These are phyloP conservation scores for Psittacula echo DNA, from an alignment of 2,797 vertebrate species.

Conservation along the genomic window DNA sequence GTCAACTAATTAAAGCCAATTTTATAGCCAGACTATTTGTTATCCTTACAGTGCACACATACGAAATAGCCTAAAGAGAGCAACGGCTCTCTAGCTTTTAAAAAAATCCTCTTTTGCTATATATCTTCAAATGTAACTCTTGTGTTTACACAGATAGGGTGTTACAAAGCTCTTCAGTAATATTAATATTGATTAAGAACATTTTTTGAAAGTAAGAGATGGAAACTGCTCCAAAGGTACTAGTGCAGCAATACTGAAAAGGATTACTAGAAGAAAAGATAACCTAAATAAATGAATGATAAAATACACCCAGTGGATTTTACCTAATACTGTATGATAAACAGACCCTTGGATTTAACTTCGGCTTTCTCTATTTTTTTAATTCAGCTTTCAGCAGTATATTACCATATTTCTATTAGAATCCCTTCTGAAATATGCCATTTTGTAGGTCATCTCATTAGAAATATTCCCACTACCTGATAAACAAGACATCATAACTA, in stretches of 20 bases:
- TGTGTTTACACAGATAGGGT: background rate
- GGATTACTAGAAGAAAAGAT: constrained; percentile 5
- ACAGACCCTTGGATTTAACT: background rate
- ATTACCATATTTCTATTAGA: background rate
- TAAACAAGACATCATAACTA: constrained; percentile 16
- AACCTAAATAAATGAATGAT: background rate
- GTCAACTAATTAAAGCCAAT: constrained; percentile 59
- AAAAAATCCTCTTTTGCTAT: background rate
- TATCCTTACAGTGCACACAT: background rate
- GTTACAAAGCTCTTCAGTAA: background rate
- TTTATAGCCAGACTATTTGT: constrained; percentile 41
- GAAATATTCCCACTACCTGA: background rate
- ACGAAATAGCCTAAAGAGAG: constrained; percentile 4
- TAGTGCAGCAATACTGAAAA: constrained; percentile 6
- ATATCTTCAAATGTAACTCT: background rate
- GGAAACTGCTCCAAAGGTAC: background rate
- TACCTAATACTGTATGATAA: background rate
- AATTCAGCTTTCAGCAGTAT: background rate
- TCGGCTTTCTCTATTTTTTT: background rate
- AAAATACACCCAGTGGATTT: constrained; percentile 26
- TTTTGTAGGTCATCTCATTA: constrained; percentile 36
- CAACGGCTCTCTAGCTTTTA: background rate
- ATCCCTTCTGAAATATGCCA: background rate
- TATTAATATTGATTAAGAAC: background rate
- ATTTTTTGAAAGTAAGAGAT: constrained; percentile 31